These are phyloP conservation scores for Morinoia aosen DNA, from an alignment of 2,888 invertebrate genomes.

Conservation along the genomic window DNA sequence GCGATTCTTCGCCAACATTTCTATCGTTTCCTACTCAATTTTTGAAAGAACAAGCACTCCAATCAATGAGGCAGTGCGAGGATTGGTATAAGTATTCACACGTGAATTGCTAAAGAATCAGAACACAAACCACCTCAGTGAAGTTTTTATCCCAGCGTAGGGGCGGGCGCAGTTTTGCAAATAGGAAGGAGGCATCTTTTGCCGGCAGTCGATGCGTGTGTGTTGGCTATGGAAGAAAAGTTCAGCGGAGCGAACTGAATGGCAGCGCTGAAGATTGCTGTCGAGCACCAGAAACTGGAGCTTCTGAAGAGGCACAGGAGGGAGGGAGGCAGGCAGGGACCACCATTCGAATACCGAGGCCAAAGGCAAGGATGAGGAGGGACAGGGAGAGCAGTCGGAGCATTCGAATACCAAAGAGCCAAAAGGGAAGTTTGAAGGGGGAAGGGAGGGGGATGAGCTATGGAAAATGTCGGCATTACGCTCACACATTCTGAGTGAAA, in stretches of 20 bases:
- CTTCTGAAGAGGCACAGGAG: conserved; percentile 41
- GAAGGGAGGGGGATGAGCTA: not conserved
- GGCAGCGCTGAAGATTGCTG: conserved; percentile 38
- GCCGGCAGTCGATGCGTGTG: conserved; percentile 49
- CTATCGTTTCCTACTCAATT: not conserved
- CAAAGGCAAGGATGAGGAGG: not conserved
- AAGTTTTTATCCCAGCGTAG: not conserved
- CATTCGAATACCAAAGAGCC: conserved; percentile 1
- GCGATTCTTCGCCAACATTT: not conserved
- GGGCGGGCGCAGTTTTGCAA: conserved; percentile 10
- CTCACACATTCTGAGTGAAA: not conserved
- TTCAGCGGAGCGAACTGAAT: conserved; percentile 41
- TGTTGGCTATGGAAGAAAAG: conserved; percentile 30
- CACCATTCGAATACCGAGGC: conserved; percentile 22
- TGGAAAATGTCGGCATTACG: conserved; percentile 43
- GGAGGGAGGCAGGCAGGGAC: not conserved
- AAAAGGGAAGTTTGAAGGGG: not conserved
- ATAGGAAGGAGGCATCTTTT: conserved; percentile 37
- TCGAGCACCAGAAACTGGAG: conserved; percentile 49
- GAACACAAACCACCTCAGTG: not conserved
- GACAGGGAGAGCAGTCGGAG: not conserved
- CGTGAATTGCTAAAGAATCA: not conserved
- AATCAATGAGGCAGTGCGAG: not conserved
- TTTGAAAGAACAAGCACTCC: not conserved
- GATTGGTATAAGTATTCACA: not conserved